Evolutionary conservation across 2,797 vertebrate species (phyloP).

Genomic region (Aselliscus stoliczkanus): DNA sequence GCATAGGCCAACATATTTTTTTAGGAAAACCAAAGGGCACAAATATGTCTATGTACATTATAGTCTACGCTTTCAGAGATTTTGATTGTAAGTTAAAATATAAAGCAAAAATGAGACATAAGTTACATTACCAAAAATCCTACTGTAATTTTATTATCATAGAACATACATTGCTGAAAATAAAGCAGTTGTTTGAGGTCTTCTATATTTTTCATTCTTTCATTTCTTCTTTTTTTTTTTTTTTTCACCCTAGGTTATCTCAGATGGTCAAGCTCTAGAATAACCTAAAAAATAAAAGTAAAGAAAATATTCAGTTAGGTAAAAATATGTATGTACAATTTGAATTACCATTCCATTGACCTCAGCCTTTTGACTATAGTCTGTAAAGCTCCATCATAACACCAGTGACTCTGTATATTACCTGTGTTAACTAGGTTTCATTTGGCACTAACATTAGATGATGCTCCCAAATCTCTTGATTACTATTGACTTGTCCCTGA

Average conservation of each 20-base stretch:
- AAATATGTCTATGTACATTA: background rate
- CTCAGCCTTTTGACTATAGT: background rate
- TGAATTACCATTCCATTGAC: background rate
- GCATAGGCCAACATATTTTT: background rate
- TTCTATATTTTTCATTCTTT: background rate
- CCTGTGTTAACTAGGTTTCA: background rate
- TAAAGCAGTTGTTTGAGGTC: background rate
- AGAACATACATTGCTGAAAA: background rate
- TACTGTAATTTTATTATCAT: background rate
- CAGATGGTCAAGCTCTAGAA: background rate
- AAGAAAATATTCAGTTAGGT: background rate
- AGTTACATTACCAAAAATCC: background rate
- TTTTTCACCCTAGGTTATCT: background rate
- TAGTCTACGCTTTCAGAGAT: background rate
- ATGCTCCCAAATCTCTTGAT: background rate
- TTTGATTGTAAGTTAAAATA: background rate
- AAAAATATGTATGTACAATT: background rate
- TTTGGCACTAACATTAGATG: background rate
- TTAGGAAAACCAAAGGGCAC: background rate
- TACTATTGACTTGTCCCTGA: conserved; percentile 26
- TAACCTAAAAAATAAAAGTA: background rate
- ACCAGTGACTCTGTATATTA: background rate
- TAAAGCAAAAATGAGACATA: background rate
- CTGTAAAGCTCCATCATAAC: background rate
- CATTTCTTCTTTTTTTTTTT: background rate